phyloP scores from a whole-genome alignment of 2,797 vertebrate genomes.

The Ficedula albicollis region DNA sequence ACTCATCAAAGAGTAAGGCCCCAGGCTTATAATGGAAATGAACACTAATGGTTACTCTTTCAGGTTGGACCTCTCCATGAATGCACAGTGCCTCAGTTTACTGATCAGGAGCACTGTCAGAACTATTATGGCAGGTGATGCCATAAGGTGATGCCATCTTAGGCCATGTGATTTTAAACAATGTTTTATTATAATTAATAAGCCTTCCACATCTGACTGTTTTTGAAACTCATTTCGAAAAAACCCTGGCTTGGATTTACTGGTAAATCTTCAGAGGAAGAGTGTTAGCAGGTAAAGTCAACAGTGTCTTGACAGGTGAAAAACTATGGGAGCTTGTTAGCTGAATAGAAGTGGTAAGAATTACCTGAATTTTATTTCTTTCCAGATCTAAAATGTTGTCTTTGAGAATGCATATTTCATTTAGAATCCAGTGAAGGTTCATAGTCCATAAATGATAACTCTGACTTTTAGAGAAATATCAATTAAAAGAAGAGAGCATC shows the following conservation, averaged over 20 bases:
- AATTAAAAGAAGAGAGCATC: not conserved
- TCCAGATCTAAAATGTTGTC: not conserved
- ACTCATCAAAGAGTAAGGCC: not conserved
- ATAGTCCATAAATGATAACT: not conserved
- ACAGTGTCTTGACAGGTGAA: not conserved
- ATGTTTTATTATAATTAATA: not conserved
- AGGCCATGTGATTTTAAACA: not conserved
- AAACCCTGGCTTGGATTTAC: not conserved
- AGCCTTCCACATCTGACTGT: not conserved
- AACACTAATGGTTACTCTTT: not conserved
- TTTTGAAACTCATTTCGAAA: not conserved
- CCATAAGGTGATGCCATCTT: not conserved
- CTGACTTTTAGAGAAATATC: not conserved
- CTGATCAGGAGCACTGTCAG: not conserved
- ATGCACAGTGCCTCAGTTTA: not conserved
- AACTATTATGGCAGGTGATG: not conserved
- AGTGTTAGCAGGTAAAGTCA: constrained; percentile 13
- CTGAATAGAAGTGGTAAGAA: not conserved
- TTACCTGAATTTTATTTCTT: constrained; percentile 19
- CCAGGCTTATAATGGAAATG: not conserved
- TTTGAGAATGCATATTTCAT: not conserved
- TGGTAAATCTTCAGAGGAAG: not conserved
- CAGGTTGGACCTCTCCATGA: not conserved
- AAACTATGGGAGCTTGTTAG: not conserved
- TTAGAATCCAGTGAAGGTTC: not conserved